Conservation (phyloP, 2,797 vertebrate species). For the Fistularia tabacaria region DNA sequence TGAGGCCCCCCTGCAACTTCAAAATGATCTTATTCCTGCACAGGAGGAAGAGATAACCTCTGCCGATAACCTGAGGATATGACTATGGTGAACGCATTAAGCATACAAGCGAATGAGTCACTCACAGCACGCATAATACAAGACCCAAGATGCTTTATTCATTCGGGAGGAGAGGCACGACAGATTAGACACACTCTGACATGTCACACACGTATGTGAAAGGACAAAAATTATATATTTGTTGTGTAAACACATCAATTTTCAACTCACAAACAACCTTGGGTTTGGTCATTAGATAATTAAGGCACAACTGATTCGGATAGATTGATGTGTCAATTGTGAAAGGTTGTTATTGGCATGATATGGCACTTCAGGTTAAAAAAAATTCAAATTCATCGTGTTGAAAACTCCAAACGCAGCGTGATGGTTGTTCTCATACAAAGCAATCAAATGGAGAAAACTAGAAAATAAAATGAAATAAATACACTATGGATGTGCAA, state of each 20-base stretch:
- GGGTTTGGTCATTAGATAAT: not conserved
- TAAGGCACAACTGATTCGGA: not conserved
- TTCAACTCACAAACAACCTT: not conserved
- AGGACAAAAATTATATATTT: constrained; percentile 8
- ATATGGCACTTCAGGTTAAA: too few species aligned
- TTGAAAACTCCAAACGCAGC: too few species aligned
- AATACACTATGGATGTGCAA: too few species aligned
- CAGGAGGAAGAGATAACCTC: constrained; percentile 9
- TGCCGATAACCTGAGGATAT: constrained; percentile 12
- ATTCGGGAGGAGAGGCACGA: constrained; percentile 27
- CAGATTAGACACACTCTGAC: constrained; percentile 28
- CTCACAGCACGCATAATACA: constrained; percentile 22
- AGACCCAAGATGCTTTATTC: constrained; percentile 33
- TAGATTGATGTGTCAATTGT: too few species aligned
- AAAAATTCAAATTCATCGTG: too few species aligned
- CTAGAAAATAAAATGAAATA: too few species aligned
- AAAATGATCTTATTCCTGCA: not conserved
- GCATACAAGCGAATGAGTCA: constrained; percentile 29
- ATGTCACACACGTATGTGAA: constrained; percentile 11
- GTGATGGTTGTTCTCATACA: too few species aligned
- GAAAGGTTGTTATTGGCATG: too few species aligned
- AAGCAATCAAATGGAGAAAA: too few species aligned
- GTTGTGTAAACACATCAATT: constrained; percentile 14
- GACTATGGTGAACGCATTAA: constrained; percentile 26
- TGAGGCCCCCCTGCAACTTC: not conserved